Evolutionary conservation across 2,888 invertebrate genomes (phyloP), one percentile per base, ranked within the genome.

Genomic region (Torymus tubicola): DNA sequence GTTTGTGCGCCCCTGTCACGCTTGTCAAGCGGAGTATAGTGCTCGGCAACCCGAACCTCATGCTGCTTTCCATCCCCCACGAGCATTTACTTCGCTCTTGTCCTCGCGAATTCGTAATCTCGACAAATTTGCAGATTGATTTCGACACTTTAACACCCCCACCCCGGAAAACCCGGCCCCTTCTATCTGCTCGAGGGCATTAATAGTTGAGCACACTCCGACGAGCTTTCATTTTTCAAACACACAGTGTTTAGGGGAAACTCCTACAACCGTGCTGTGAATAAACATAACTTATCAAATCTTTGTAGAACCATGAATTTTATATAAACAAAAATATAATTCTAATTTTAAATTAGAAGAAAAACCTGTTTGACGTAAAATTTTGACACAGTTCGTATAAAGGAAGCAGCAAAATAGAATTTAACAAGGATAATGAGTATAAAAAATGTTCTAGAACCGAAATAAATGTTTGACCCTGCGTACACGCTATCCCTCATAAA

Each of bases 61-160:
- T 31, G n/a, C 67, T 5, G 13, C n/a, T 24, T 42, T 24, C 53
- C 24, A 12, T 11, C 65, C 31, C 55, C 63, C 68, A 57, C 50
- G 31, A 77, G 63, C 70, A 58, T 63, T 50, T 68, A 2, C 68
- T 63, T 50, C 52, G 10, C 57, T 31, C 74, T 74, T 67, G 67
- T 70, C 58, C 77, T 70, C 63, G 12, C 75, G 60, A 80, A 80
- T 75, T 75, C 60, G 80, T 75, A 80, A 80, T 80, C 75, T 70
- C 67, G 70, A 77, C 76, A 61, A 72, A 72, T 81, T 77, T 61
- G 61, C 50, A 72, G 65, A 81, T 77, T 81, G 80, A 81, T 81
- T 81, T 76, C 76, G 80, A 76, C 80, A 81, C 80, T 81, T 81
- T 71, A 81, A 76, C 72, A 65, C 69, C 12, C 12, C 8, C 42